Evolutionary conservation across 1,140 invertebrate genomes (phyloP), one percentile per base, ranked within the genome.

Genomic region (Hirudo medicinalis): DNA sequence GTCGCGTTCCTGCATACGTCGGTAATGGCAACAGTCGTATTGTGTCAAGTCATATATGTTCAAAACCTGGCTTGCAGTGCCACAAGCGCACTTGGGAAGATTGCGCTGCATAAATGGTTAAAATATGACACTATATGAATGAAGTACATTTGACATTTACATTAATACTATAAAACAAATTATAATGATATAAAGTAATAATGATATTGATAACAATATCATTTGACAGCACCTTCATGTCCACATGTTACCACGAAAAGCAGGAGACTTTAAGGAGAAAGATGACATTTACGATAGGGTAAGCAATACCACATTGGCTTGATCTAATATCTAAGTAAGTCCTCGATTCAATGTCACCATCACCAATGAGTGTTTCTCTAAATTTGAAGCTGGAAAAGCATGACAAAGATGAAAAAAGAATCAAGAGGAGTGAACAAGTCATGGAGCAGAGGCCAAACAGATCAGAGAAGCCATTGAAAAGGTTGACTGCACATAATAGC

Each of bases 191-290:
- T 36, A 2, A 36, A 36, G 6, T 36, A 36, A 36, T 36, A 36
- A 36, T 36, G n/a, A 40, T 6, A 4, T 40, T 40, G 40, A 6
- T 40, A 40, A 40, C 40, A 40, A 11, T 1, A 49, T 67, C 76
- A 43, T 69, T 74, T 83, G 84, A 40, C 79, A 90, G 85, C 91
- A 94, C 82, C 85, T 93, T 0, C 91, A 94, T 82, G 88, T 90
- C 72, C 91, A 94, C 79, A 85, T 94, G 71, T 82, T 93, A 78
- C 91, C 91, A 0, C 82, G 91, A 69, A 87, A 86, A 75, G 75
- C 81, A 53, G 87, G 87, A 0, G 91, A 93, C 80, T 91, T 92
- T 78, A 82, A 84, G 57, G 81, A 87, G 54, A 91, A 91, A 79
- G 83, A 93, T 81, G 86, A 91, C 63, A 87, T 93, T 75, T 92